These are phyloP conservation scores for Octodon degus DNA, from an alignment of 2,113 vertebrate species.

Conservation along the genomic window DNA sequence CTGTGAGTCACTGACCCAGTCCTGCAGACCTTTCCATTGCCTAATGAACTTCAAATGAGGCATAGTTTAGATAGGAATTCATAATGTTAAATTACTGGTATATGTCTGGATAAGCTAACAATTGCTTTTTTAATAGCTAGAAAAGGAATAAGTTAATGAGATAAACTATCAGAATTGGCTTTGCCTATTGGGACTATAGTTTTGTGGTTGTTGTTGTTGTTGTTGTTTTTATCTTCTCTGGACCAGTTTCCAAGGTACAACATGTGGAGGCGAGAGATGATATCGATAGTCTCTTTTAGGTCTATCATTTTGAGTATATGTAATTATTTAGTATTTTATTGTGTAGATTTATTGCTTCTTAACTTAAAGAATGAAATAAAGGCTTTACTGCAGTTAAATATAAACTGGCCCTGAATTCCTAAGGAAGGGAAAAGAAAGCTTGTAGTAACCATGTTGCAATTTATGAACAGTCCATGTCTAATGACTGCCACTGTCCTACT, in stretches of 20 bases:
- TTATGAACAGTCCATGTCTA: background rate
- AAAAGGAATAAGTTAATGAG: background rate
- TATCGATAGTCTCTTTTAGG: background rate
- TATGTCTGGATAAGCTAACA: background rate
- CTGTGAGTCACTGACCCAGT: background rate
- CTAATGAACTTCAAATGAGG: background rate
- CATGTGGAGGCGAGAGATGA: background rate
- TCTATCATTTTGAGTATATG: background rate
- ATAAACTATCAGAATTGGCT: background rate
- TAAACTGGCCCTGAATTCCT: background rate
- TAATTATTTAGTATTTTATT: slow-evolving; percentile 8
- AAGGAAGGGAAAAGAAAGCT: slow-evolving; percentile 19
- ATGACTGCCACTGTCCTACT: slow-evolving; percentile 44
- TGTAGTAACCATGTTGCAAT: background rate
- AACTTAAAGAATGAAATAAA: slow-evolving; percentile 35
- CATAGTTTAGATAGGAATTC: background rate
- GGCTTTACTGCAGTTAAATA: slow-evolving; percentile 29
- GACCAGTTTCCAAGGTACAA: background rate
- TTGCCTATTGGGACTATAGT: background rate
- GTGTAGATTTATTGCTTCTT: slow-evolving; percentile 13
- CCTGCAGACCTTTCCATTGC: background rate
- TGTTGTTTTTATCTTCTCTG: background rate
- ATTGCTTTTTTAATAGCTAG: background rate
- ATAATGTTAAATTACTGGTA: background rate
- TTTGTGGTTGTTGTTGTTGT: no score